Evolutionary conservation across 2,113 vertebrate species (phyloP), one percentile per base, ranked within the genome.

Genomic region (Asarcornis scutulata): DNA sequence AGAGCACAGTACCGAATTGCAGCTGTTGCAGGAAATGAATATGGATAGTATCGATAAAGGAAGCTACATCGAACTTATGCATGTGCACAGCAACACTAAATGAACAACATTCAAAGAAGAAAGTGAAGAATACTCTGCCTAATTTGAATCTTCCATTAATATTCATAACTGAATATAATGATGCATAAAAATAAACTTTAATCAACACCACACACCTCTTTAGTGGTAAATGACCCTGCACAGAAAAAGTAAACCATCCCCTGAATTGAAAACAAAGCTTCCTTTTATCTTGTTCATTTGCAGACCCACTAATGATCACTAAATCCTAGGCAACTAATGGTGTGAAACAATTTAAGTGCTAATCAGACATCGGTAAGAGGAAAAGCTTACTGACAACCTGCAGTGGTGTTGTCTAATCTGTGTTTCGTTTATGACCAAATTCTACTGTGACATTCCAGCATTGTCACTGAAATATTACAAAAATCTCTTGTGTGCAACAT

Each of bases 281-380:
- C 32, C 17, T 95, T 95, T 94, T 55, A 90, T 84, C 56, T 77
- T 79, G 23, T 72, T 84, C 44, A 53, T 77, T 93, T 96, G 89
- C 69, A 93, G 34, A 78, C 22, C 4, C 13, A 36, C 63, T 89
- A 88, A 91, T 59, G 27, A 93, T 78, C 48, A 80, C 20, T 77
- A 90, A 94, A 82, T 84, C 53, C 44, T 92, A 66, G 36, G 60
- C 55, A 91, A 67, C 68, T 73, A 93, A 78, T 32, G 38, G 18
- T 66, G 25, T 64, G 56, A 85, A 89, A 81, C 62, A 94, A 74
- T 86, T 83, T 93, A 82, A 91, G 76, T 74, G 42, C 83, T 96
- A 93, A 79, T 94, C 86, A 88, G 79, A 89, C 20, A 76, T 74
- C 56, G 80, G 38, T 78, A 83, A 79, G 68, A 85, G 7, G 11